Percentiles rank a stretch among this genome's conserved stretches.
Conservation (phyloP, 2,888 invertebrate genomes). For the Mechanitis messenoides region DNA sequence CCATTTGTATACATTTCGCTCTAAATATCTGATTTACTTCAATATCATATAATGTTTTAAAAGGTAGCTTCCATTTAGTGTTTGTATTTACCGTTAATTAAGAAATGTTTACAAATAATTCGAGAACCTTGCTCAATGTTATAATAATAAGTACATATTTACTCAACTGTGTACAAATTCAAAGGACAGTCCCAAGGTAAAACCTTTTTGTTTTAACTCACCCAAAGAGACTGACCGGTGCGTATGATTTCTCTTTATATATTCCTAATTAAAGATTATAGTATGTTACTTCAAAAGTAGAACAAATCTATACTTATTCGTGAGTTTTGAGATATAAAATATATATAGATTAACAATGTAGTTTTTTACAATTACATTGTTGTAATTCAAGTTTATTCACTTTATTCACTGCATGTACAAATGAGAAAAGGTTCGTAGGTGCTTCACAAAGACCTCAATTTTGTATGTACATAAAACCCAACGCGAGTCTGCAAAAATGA, state of each 20-base stretch:
- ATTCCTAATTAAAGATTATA: conserved; percentile 1
- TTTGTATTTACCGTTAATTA: conserved; percentile 1
- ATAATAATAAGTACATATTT: conserved; percentile 6
- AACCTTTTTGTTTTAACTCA: conserved; percentile 19
- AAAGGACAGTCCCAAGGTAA: conserved; percentile 13
- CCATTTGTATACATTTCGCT: too few species aligned
- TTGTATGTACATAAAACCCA: background rate
- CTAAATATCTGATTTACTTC: too few species aligned
- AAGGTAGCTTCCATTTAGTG: background rate
- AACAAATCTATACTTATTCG: too few species aligned
- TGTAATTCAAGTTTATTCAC: too few species aligned
- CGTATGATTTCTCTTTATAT: background rate
- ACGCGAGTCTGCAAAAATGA: background rate
- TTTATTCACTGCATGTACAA: too few species aligned
- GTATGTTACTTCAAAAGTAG: background rate
- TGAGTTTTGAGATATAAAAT: too few species aligned
- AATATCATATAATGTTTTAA: too few species aligned
- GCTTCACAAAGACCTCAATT: background rate
- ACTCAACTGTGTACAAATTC: conserved; percentile 11
- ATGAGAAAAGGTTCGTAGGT: too few species aligned
- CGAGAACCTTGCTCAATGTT: background rate
- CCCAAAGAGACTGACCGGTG: conserved; percentile 10
- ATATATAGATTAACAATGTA: background rate
- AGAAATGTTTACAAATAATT: conserved; percentile 3
- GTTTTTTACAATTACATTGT: background rate